Percentiles rank a stretch among this genome's conserved stretches.
phyloP scores from a whole-genome alignment of 64 coral and sea anemone genomes.

The Pocillopora verrucosa region DNA sequence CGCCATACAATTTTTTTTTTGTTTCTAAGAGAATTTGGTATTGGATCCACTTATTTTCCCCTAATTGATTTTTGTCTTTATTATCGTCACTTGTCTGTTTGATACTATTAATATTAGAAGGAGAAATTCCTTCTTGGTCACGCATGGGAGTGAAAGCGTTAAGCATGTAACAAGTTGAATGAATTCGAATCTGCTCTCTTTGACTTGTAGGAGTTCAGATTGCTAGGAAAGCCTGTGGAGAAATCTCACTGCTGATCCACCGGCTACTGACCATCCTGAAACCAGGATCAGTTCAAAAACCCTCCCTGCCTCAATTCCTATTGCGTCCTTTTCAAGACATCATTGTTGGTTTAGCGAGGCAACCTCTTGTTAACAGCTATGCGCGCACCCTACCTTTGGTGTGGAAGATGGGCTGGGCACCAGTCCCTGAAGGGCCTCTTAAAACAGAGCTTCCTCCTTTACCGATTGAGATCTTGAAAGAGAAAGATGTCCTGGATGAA shows the following conservation, averaged over 20 bases:
- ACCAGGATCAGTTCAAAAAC: conserved; percentile 26
- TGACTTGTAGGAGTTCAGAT: conserved; percentile 60
- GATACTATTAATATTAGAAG: no score
- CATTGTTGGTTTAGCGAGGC: conserved; percentile 80
- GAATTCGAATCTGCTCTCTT: not conserved
- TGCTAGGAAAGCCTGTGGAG: conserved; percentile 67
- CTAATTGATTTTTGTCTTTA: no score
- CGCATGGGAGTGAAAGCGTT: no score
- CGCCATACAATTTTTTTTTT: no score
- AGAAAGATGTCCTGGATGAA: conserved; percentile 96
- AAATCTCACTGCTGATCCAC: conserved; percentile 77
- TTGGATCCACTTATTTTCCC: no score
- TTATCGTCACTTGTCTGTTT: no score
- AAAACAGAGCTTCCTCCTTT: conserved; percentile 87
- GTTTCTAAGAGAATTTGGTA: no score
- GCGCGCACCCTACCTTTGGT: conserved; percentile 86
- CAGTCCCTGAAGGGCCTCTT: conserved; percentile 68
- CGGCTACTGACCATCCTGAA: conserved; percentile 60
- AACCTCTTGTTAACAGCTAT: conserved; percentile 93
- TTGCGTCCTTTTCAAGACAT: conserved; percentile 66
- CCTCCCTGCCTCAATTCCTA: conserved; percentile 75
- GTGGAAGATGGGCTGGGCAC: conserved; percentile 95
- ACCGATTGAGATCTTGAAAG: conserved; percentile 96
- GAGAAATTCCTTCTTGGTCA: no score
- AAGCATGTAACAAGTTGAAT: not conserved